Evolutionary conservation across 2,888 invertebrate species (phyloP).

Genomic region (Agonopterix alstromeriana): DNA sequence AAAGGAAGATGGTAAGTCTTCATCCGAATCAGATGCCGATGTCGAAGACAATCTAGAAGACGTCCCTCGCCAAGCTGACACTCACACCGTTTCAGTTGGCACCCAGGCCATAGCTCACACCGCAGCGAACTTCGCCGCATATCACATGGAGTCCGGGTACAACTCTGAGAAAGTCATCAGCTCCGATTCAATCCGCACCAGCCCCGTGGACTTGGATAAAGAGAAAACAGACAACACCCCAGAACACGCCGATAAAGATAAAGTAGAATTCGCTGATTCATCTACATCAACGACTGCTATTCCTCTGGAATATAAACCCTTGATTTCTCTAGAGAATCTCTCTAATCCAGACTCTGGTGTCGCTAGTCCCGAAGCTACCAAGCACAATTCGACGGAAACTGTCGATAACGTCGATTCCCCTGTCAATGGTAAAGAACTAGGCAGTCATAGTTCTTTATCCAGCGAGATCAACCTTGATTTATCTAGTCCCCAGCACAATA

Average conservation of each 20-base stretch:
- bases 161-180: conserved; percentile 74
- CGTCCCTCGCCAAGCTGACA: conserved; percentile 43
- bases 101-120: conserved; percentile 51
- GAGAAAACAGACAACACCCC: conserved; percentile 77
- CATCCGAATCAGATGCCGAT: conserved; percentile 87
- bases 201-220: conserved; percentile 63
- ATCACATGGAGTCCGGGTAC: conserved; percentile 81
- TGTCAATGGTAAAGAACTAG: conserved; percentile 56
- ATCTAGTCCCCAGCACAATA: conserved; percentile 64
- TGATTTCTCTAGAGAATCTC: conserved; percentile 53
- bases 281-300: conserved; percentile 45
- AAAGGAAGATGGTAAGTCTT: conserved; percentile 72
- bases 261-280: conserved; percentile 68
- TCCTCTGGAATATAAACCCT: conserved; percentile 58
- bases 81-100: conserved; percentile 38
- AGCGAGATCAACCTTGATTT: conserved; percentile 77
- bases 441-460: conserved; percentile 67
- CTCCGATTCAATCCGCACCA: conserved; percentile 64
- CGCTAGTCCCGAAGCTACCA: conserved; percentile 75
- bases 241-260: conserved; percentile 74
- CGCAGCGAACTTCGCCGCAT: conserved; percentile 65
- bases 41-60: conserved; percentile 87
- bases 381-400: conserved; percentile 73
- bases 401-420: conserved; percentile 68
- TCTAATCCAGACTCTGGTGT: conserved; percentile 74